Evolutionary conservation across 2,888 invertebrate genomes (phyloP).

Genomic region (Dryococelus australis): DNA sequence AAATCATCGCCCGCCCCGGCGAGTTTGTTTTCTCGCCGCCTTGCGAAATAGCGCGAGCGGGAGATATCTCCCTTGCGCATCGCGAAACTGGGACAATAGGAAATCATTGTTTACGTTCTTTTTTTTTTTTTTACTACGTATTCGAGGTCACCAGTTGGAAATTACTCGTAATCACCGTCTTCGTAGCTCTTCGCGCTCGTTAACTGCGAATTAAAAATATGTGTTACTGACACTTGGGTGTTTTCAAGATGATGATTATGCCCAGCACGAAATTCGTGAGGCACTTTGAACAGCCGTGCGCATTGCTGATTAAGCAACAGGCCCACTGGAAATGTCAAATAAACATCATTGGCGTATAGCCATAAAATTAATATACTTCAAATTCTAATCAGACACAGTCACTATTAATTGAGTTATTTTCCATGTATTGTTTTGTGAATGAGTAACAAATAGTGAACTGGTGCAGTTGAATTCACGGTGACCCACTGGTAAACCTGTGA

Average conservation of each 20-base stretch:
- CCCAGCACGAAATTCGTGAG: not conserved
- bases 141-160: not conserved
- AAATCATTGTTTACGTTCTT: not conserved
- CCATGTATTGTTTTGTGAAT: too few relatives aligned
- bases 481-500: too few relatives aligned
- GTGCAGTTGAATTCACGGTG: too few relatives aligned
- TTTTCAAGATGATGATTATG: not conserved
- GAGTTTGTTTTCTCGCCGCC: not conserved
- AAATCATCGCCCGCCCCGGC: not conserved
- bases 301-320: too few relatives aligned
- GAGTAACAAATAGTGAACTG: too few relatives aligned
- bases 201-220: not conserved
- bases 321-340: too few relatives aligned
- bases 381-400: too few relatives aligned
- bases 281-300: not conserved
- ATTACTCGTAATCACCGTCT: not conserved
- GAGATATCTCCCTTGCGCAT: not conserved
- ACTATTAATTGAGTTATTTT: too few relatives aligned
- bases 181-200: not conserved
- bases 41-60: not conserved
- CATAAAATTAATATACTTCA: too few relatives aligned
- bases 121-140: too few relatives aligned
- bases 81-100: constrained; percentile 5
- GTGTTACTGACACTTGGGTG: not conserved
- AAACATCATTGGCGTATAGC: too few relatives aligned